phyloP scores from a whole-genome alignment of 1,140 invertebrate genomes.

The Luehdorfia chinensis region DNA sequence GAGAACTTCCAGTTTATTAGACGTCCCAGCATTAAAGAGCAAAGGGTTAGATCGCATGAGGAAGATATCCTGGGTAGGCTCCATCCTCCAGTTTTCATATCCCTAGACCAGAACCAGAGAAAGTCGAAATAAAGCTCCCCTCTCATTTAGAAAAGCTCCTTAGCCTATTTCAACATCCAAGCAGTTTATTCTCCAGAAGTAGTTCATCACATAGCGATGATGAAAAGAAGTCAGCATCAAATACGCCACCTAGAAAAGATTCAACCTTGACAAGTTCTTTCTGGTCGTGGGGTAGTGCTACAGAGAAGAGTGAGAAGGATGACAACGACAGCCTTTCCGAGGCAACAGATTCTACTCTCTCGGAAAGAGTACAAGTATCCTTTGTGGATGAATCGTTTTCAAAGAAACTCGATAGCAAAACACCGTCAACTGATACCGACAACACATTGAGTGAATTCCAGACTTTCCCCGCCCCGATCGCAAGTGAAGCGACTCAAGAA shows the following conservation, averaged over 20 bases:
- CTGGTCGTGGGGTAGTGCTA: slow-evolving; percentile 66
- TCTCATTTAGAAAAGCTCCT: slow-evolving; percentile 77
- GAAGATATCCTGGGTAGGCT: slow-evolving; percentile 78
- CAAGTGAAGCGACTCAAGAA: slow-evolving; percentile 15
- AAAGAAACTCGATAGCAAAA: slow-evolving; percentile 65
- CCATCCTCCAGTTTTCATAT: slow-evolving; percentile 63
- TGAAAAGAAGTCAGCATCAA: slow-evolving; percentile 55
- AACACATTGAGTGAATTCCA: slow-evolving; percentile 68
- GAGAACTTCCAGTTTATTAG: slow-evolving; percentile 61
- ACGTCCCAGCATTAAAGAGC: slow-evolving; percentile 63
- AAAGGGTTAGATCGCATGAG: slow-evolving; percentile 65
- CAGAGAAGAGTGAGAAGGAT: slow-evolving; percentile 52
- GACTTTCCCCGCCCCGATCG: slow-evolving; percentile 30
- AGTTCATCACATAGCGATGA: slow-evolving; percentile 41
- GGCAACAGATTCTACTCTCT: slow-evolving; percentile 61
- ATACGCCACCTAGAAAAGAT: slow-evolving; percentile 66
- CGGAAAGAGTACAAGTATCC: slow-evolving; percentile 62
- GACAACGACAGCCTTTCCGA: slow-evolving; percentile 55
- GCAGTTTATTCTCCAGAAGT: slow-evolving; percentile 70
- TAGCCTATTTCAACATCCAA: slow-evolving; percentile 77
- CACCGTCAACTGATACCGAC: slow-evolving; percentile 65
- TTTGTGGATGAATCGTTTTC: slow-evolving; percentile 68
- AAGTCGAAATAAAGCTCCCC: slow-evolving; percentile 56
- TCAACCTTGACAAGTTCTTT: slow-evolving; percentile 65
- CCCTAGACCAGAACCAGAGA: slow-evolving; percentile 54